Base-by-base conservation (phyloP, 2,888 invertebrate species). In the Rhamphomyia laevipes region DNA sequence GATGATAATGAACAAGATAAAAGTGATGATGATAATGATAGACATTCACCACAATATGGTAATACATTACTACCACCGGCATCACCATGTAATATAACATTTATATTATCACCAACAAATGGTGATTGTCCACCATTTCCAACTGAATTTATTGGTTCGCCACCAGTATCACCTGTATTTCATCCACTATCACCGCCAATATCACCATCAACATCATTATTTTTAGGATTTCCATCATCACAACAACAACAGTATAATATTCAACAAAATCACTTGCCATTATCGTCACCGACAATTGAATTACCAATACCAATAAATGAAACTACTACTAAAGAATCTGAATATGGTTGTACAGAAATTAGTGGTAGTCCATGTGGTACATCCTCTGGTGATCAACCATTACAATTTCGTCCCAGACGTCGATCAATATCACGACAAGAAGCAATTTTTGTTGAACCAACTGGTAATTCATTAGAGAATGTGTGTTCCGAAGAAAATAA, bases 401-500 rank as follows among this genome's bases (percentile, higher is more conserved):
- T 70, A 37, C 61, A 70, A 10, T 50, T 62, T 51, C 73, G 75
- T 1, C 72, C 74, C 51, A 73, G 87, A 46, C 75, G 86, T 55
- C 79, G 84, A 51, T 86, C 86, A 9, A 84, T 86, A 60, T 83
- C 84, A 49, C 77, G 89, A 16, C 89, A 89, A 65, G 86, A 87
- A 68, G 88, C 88, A 1, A 81, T 88, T 60, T 84, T 86, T 59
- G 82, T 83, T 33, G 84, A 83, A 63, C 82, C 84, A 7, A 81
- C 81, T 0, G 81, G 81, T 37, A 81, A 76, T 59, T 83, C 83
- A 0, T 68, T 84, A 45, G 84, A 84, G 62, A 84, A 83, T 62
- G 79, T 84, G 16, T 77, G 79, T 13, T 72, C 73, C 49, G 77
- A 62, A 46, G 68, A 66, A 50, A 54, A 62, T 56, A 35, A 61